Evolutionary conservation across 2,113 vertebrate species (phyloP).

Genomic region (Silurus glanis): DNA sequence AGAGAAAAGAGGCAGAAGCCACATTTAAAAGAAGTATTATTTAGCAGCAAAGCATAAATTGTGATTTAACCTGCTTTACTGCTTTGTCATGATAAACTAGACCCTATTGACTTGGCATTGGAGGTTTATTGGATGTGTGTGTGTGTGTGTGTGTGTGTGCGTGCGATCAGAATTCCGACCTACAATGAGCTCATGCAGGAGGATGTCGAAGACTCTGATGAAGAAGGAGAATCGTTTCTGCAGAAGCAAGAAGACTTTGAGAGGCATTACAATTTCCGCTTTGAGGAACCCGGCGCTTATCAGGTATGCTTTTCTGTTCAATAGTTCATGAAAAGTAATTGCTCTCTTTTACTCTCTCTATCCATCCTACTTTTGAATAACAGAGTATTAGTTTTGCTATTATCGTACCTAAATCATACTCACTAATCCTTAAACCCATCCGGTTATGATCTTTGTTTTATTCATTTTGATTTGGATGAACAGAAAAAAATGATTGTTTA

Average conservation of each 20-base stretch:
- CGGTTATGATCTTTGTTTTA: neutral
- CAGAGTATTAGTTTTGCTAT: neutral
- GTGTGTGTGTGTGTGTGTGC: neutral
- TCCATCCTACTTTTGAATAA: neutral
- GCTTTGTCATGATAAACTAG: neutral
- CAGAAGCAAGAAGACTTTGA: constrained; percentile 87
- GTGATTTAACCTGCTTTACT: neutral
- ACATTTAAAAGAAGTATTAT: neutral
- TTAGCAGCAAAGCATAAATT: neutral
- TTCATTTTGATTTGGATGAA: neutral
- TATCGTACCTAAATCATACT: neutral
- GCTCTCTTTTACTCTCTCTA: neutral
- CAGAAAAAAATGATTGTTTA: neutral
- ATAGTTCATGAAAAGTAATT: neutral
- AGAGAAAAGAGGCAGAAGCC: no score
- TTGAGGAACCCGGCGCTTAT: constrained; percentile 81
- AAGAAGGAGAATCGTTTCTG: constrained; percentile 84
- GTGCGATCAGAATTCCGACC: constrained; percentile 67
- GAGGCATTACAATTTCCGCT: constrained; percentile 88
- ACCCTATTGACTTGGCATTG: neutral
- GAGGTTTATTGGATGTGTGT: neutral
- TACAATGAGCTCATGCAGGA: constrained; percentile 73
- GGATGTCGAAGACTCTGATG: constrained; percentile 80
- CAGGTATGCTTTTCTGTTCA: constrained; percentile 54
- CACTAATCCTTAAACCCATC: neutral